phyloP scores from a whole-genome alignment of 2,888 invertebrate species.

The Lepidocyrtoides sp. region DNA sequence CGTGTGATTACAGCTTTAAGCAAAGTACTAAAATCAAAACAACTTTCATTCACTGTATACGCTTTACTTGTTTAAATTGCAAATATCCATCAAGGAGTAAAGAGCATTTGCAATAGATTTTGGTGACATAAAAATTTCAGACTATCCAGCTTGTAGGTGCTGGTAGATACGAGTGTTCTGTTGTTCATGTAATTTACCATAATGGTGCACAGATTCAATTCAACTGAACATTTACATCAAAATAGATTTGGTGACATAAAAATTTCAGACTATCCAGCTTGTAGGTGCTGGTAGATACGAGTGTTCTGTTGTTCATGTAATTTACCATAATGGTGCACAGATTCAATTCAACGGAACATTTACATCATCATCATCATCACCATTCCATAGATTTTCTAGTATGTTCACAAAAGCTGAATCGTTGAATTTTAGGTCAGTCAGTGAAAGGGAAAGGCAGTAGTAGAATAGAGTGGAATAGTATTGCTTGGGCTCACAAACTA shows the following conservation, averaged over 20 bases:
- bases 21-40: too few relatives aligned
- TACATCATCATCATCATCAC: constrained; percentile 14
- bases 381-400: not conserved
- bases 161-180: not conserved
- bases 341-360: not conserved
- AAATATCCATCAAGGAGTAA: too few relatives aligned
- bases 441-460: not conserved
- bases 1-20: too few relatives aligned
- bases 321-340: not conserved
- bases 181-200: constrained; percentile 5
- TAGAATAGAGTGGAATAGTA: not conserved
- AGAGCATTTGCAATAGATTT: not conserved
- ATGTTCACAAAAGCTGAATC: not conserved
- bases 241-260: not conserved
- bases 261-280: not conserved
- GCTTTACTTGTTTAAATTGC: too few relatives aligned
- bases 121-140: not conserved
- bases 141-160: not conserved
- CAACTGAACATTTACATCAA: not conserved
- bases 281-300: not conserved
- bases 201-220: not conserved
- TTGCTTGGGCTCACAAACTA: too few relatives aligned
- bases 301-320: constrained; percentile 11
- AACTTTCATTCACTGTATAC: too few relatives aligned
- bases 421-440: not conserved